Percentiles rank a stretch among this genome's conserved stretches.
Conservation (phyloP, 2,797 vertebrate species). For the Ctenosaura bakeri region DNA sequence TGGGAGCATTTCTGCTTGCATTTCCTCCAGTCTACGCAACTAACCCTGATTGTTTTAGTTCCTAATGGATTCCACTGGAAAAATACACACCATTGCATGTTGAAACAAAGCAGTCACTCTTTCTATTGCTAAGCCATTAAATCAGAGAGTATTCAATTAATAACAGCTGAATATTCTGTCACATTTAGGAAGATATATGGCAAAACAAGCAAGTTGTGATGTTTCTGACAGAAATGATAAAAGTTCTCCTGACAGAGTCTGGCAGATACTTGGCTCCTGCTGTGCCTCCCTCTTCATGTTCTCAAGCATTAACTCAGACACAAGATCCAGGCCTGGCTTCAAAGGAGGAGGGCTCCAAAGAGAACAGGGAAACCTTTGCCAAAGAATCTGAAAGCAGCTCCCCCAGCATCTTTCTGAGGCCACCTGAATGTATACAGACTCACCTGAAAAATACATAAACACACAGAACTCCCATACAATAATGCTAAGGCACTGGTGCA, state of each 20-base stretch:
- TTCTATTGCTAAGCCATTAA: constrained; percentile 88
- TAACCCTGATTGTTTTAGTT: constrained; percentile 15
- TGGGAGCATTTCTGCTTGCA: not conserved
- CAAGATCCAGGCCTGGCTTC: constrained; percentile 79
- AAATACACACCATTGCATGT: constrained; percentile 33
- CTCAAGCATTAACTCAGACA: constrained; percentile 86
- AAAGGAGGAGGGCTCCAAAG: constrained; percentile 72
- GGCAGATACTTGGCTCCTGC: constrained; percentile 88
- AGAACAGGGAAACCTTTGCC: constrained; percentile 64
- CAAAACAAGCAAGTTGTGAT: constrained; percentile 94
- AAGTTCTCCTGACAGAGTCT: constrained; percentile 90
- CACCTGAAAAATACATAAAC: not conserved
- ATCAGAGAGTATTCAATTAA: constrained; percentile 99
- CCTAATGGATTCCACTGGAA: constrained; percentile 36
- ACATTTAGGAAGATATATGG: constrained; percentile 98
- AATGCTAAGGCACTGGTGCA: not conserved
- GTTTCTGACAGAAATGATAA: constrained; percentile 96
- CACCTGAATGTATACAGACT: constrained; percentile 6
- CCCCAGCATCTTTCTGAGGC: constrained; percentile 54
- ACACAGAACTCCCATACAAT: not conserved
- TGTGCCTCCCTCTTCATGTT: constrained; percentile 82
- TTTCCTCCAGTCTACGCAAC: constrained; percentile 5
- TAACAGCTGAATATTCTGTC: constrained; percentile 97
- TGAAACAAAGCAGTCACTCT: constrained; percentile 81
- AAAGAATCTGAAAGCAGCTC: constrained; percentile 66